Evolutionary conservation across 2,888 invertebrate species (phyloP).

Genomic region (Melikaiella ostensackeni): DNA sequence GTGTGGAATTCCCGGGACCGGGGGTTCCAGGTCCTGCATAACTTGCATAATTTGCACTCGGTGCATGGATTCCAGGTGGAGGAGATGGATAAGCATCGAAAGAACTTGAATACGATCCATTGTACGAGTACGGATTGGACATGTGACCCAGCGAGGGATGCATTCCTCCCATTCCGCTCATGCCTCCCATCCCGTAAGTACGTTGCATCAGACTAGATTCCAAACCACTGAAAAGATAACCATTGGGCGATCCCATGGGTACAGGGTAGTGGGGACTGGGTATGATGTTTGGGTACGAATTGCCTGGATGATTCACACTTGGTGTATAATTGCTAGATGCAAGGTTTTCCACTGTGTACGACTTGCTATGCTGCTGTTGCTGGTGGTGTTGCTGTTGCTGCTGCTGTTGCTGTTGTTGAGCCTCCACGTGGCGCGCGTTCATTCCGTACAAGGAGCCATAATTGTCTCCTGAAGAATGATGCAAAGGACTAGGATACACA

Average conservation of each 20-base stretch:
- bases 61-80: slow-evolving; percentile 82
- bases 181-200: slow-evolving; percentile 71
- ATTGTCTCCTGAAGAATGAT: slow-evolving; percentile 68
- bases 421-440: slow-evolving; percentile 66
- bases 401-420: slow-evolving; percentile 63
- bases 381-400: slow-evolving; percentile 65
- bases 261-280: slow-evolving; percentile 76
- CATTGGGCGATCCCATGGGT: slow-evolving; percentile 74
- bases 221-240: slow-evolving; percentile 73
- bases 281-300: slow-evolving; percentile 75
- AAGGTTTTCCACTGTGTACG: slow-evolving; percentile 76
- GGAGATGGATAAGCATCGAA: slow-evolving; percentile 77
- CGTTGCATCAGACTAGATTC: slow-evolving; percentile 74
- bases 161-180: slow-evolving; percentile 65
- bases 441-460: slow-evolving; percentile 70
- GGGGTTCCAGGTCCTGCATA: slow-evolving; percentile 66
- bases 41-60: slow-evolving; percentile 84
- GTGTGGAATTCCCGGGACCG: slow-evolving; percentile 63
- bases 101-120: slow-evolving; percentile 73
- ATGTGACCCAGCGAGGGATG: slow-evolving; percentile 68
- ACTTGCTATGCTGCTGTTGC: slow-evolving; percentile 72
- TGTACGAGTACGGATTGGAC: slow-evolving; percentile 71
- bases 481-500: slow-evolving; percentile 66
- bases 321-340: slow-evolving; percentile 77
- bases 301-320: slow-evolving; percentile 69